phyloP scores from a whole-genome alignment of 1,140 invertebrate species.

The Atta texana region DNA sequence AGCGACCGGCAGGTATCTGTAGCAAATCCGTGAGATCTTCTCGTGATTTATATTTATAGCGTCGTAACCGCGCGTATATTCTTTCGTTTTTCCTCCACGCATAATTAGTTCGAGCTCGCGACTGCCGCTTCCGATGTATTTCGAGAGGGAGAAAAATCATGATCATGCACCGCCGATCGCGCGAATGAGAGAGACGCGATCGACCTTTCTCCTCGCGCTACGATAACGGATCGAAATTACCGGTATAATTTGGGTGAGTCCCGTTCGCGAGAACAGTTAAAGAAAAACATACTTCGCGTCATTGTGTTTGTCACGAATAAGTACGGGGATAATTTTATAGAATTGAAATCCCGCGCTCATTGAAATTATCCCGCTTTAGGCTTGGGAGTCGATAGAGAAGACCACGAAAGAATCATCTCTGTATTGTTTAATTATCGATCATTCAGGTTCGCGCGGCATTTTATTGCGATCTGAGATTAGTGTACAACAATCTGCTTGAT shows the following conservation, averaged over 20 bases:
- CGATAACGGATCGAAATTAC: slow-evolving; percentile 21
- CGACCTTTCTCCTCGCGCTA: slow-evolving; percentile 32
- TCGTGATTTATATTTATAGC: slow-evolving; percentile 61
- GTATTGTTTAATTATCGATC: slow-evolving; percentile 51
- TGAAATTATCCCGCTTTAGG: slow-evolving; percentile 19
- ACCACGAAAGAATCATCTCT: slow-evolving; percentile 21
- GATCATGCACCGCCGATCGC: background rate
- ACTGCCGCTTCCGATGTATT: background rate
- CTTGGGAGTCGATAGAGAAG: background rate
- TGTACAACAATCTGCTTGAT: slow-evolving; percentile 40
- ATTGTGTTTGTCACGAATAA: background rate
- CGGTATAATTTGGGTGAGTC: slow-evolving; percentile 21
- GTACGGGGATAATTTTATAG: background rate
- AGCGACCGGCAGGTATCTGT: slow-evolving; percentile 51
- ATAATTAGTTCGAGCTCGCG: slow-evolving; percentile 36
- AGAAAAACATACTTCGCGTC: background rate
- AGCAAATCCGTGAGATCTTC: slow-evolving; percentile 62
- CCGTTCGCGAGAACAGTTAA: background rate
- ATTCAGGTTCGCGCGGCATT: slow-evolving; percentile 39
- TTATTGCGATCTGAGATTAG: slow-evolving; percentile 32
- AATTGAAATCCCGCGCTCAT: background rate
- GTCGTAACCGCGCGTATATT: slow-evolving; percentile 57
- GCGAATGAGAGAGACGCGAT: slow-evolving; percentile 10
- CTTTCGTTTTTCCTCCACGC: slow-evolving; percentile 56
- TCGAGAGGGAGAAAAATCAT: background rate